phyloP scores from a whole-genome alignment of 2,797 vertebrate genomes.

The Myiothlypis coronata region DNA sequence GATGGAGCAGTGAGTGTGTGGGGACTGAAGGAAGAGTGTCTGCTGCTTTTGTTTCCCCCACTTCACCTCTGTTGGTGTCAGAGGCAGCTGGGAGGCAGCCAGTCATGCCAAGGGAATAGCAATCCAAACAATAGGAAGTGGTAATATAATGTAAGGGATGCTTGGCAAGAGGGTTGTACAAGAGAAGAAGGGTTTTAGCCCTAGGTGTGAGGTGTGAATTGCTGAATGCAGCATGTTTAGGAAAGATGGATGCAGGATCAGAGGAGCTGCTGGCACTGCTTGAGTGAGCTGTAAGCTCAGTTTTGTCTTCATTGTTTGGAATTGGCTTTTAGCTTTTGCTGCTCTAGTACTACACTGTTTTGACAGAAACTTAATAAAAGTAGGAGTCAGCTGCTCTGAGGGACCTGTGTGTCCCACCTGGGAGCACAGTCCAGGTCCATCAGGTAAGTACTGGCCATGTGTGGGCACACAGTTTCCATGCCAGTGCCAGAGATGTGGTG shows the following conservation, averaged over 20 bases:
- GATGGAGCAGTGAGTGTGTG: background rate
- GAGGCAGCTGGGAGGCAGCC: background rate
- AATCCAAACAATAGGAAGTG: background rate
- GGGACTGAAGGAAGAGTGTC: background rate
- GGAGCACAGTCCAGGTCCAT: background rate
- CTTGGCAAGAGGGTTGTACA: background rate
- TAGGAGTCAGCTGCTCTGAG: background rate
- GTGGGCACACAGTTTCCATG: background rate
- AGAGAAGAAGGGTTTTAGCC: background rate
- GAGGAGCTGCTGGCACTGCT: background rate
- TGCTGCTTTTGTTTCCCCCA: background rate
- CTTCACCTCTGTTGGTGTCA: background rate
- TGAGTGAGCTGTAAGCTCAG: fast-evolving
- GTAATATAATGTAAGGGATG: background rate
- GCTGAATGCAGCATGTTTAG: background rate
- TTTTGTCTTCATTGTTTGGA: background rate
- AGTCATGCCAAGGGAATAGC: background rate
- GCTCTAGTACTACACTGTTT: background rate
- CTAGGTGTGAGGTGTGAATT: background rate
- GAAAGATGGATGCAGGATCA: background rate
- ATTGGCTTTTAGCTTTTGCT: background rate
- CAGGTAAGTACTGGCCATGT: background rate
- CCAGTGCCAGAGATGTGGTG: background rate
- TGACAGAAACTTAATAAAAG: background rate
- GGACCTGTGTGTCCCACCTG: background rate